Conservation (phyloP, 2,797 vertebrate species). For the Odontamblyopus lacepedii region DNA sequence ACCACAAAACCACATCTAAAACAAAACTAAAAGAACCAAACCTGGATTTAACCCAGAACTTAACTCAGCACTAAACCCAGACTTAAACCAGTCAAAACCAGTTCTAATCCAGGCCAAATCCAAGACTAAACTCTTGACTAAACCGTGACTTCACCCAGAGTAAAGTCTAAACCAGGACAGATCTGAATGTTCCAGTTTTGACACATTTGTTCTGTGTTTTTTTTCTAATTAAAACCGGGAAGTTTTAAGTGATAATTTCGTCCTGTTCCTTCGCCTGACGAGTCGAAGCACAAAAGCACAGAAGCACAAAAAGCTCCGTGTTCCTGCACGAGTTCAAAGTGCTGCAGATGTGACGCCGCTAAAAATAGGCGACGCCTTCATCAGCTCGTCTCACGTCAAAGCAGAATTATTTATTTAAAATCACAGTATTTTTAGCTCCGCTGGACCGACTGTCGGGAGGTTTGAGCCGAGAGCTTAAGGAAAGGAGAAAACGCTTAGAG, state of each 20-base stretch:
- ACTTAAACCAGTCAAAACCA: no score
- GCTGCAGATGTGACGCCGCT: neutral
- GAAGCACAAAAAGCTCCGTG: neutral
- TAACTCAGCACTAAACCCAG: no score
- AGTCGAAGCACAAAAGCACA: neutral
- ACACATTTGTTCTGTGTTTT: neutral
- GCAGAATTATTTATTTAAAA: neutral
- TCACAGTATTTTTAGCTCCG: neutral
- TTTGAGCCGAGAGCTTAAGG: neutral
- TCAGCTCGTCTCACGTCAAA: neutral
- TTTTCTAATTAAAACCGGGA: neutral
- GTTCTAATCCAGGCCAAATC: no score
- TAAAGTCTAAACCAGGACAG: no score
- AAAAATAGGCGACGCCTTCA: neutral
- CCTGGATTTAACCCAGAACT: no score
- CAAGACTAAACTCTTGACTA: no score
- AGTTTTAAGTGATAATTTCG: neutral
- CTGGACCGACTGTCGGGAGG: neutral
- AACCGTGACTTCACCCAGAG: no score
- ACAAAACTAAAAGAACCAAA: no score
- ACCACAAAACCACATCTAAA: no score
- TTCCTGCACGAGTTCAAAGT: neutral
- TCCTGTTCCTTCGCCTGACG: neutral
- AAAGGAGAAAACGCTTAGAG: neutral
- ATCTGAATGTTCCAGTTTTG: neutral